A percentile compares a stretch with the other conserved stretches of the same genome.
Conservation (phyloP, 1,140 invertebrate species). For the Conopomorpha cramerella region DNA sequence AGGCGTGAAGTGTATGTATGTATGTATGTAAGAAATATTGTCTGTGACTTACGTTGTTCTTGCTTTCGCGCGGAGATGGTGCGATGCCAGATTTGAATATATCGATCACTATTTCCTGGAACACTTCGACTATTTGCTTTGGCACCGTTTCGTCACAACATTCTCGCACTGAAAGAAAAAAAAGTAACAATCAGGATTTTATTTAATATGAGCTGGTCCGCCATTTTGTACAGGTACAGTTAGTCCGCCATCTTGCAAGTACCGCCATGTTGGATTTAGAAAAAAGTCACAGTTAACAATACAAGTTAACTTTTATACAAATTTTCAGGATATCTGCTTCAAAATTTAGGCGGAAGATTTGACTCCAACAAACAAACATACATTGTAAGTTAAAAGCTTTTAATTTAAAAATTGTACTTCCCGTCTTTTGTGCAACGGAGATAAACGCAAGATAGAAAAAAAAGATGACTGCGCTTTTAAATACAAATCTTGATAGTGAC, state of each 20-base stretch:
- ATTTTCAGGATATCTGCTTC: too few relatives aligned
- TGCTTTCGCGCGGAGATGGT: constrained; percentile 20
- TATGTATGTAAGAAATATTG: too few relatives aligned
- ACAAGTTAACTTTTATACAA: too few relatives aligned
- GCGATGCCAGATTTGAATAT: constrained; percentile 18
- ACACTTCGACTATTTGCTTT: constrained; percentile 25
- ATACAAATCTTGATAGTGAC: background rate
- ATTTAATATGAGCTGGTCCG: too few relatives aligned
- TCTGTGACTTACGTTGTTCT: constrained; percentile 27
- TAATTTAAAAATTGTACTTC: background rate
- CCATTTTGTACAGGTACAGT: constrained; percentile 4
- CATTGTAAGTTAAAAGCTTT: background rate
- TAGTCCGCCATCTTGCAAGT: background rate
- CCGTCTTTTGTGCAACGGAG: too few relatives aligned
- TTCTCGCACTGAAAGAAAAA: constrained; percentile 43
- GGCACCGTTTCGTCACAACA: constrained; percentile 46
- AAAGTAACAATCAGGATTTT: too few relatives aligned
- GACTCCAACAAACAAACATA: background rate
- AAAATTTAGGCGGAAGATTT: too few relatives aligned
- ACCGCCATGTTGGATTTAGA: background rate
- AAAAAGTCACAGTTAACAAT: too few relatives aligned
- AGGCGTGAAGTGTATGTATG: too few relatives aligned
- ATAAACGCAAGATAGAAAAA: too few relatives aligned
- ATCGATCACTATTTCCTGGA: constrained; percentile 34
- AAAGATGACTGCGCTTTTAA: background rate